Base-by-base conservation (phyloP, 2,888 invertebrate genomes). In the Drosophila meridiana region DNA sequence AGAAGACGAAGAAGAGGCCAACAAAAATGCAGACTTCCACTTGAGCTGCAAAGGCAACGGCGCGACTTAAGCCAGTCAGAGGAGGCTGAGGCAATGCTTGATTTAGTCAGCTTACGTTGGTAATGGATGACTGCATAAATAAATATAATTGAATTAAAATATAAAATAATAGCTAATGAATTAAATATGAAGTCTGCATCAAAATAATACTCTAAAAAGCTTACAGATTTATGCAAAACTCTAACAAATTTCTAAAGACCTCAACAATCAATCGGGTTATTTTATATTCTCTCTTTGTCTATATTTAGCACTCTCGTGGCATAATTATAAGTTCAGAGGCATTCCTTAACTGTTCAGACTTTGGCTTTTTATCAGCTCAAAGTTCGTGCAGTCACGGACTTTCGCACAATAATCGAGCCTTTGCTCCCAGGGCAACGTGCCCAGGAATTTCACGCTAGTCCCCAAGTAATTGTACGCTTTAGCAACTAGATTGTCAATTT, bases 381-480 rank as follows among this genome's bases (percentile, higher is more conserved):
- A 62, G 30, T 69, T 60, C 2, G 34, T 30, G 7, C 48, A 48
- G 53, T 63, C 59, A 56, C 43, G 50, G 32, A 45, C 60, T 63
- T 38, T 4, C 20, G 38, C 53, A 42, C 30, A 48, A 56, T 36
- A 63, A 50, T 14, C 34, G 38, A n/a, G n/a, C 36, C 32, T 40
- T 9, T 20, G 59, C 45, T 61, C 47, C 48, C 66, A n/a, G 36
- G 43, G 42, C 56, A 68, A 66, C 66, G 55, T 63, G 36, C 36
- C 4, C 42, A 68, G 56, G 50, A 63, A 50, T 50, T 60, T 48
- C 36, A n/a, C 71, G 74, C 76, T 90, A 89, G 89, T 90, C 86
- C 83, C 81, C 73, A 83, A 77, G 83, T 89, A 87, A 87, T 87
- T 87, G 88, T 85, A 53, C 79, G 86, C 78, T 58, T 89, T 75